Evolutionary conservation across 2,113 vertebrate genomes (phyloP), one percentile per base, ranked within the genome.

Genomic region (Cololabis saira): DNA sequence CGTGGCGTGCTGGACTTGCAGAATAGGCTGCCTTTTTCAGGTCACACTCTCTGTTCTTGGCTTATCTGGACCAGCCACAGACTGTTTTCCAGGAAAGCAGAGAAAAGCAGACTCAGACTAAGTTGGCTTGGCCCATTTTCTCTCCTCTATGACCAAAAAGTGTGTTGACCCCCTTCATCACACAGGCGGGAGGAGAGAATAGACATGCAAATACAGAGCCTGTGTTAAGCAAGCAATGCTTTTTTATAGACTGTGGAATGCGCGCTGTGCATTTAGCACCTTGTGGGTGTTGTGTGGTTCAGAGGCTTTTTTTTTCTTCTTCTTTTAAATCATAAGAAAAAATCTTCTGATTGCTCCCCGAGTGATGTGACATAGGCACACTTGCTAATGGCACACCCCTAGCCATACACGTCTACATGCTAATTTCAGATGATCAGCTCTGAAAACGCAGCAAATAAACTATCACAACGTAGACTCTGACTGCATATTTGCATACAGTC

Each of bases 11-110:
- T 54, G 71, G 79, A 78, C 70, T 68, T 60, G 77, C 4, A 54
- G 81, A 80, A 80, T 66, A 61, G 69, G 57, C 59, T 48, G 64
- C 47, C 76, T 74, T 78, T 75, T 81, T 78, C 61, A 61, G 85
- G 81, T 90, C 83, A 88, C 57, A 71, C 71, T 78, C 75, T 84
- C 73, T 80, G 74, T 85, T 89, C 83, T 74, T 71, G 80, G 80
- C 89, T 89, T 90, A 90, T 92, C 90, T 88, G 84, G 80, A 79
- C 78, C 76, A 77, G 81, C 87, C 86, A 86, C 84, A 80, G 80
- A 85, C 74, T 37, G 50, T 80, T 83, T 88, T 87, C 78, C 82
- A 81, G 84, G 81, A 88, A 90, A 79, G 76, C 56, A 2, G 65
- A 68, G 79, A 52, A 78, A 82, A 67, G 74, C 59, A 67, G 51